These are phyloP conservation scores for Dermochelys coriacea DNA, from an alignment of 2,797 vertebrate species.

Conservation along the genomic window DNA sequence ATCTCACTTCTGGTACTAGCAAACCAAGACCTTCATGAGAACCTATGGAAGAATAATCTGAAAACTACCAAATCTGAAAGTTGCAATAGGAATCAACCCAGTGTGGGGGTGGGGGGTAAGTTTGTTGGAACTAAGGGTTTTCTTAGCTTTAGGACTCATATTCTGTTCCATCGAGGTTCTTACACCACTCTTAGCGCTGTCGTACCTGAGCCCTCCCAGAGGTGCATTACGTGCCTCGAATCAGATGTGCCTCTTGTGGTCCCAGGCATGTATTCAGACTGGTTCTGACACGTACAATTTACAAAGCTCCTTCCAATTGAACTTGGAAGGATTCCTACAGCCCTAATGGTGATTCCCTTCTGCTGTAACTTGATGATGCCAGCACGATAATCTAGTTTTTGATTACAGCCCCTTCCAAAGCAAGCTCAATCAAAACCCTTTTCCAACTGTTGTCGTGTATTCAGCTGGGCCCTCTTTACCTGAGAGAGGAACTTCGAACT, in stretches of 20 bases:
- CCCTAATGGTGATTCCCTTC: not conserved
- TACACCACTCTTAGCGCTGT: not conserved
- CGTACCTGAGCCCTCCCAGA: not conserved
- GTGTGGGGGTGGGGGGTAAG: not conserved
- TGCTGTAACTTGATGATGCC: not conserved
- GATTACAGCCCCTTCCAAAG: not conserved
- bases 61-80: not conserved
- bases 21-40: not conserved
- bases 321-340: not conserved
- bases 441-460: rapidly evolving
- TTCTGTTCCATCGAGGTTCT: not conserved
- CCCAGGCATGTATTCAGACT: not conserved
- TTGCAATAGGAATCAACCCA: not conserved
- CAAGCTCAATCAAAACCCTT: not conserved
- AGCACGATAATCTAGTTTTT: not conserved
- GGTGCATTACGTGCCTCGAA: not conserved
- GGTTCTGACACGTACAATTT: not conserved
- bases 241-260: not conserved
- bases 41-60: not conserved
- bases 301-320: not conserved
- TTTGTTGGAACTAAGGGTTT: not conserved
- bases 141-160: not conserved
- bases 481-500: not conserved
- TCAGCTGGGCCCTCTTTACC: not conserved
- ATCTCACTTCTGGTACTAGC: not conserved